Evolutionary conservation across 2,888 invertebrate genomes (phyloP), one percentile per base, ranked within the genome.

Genomic region (Isoperla grammatica): DNA sequence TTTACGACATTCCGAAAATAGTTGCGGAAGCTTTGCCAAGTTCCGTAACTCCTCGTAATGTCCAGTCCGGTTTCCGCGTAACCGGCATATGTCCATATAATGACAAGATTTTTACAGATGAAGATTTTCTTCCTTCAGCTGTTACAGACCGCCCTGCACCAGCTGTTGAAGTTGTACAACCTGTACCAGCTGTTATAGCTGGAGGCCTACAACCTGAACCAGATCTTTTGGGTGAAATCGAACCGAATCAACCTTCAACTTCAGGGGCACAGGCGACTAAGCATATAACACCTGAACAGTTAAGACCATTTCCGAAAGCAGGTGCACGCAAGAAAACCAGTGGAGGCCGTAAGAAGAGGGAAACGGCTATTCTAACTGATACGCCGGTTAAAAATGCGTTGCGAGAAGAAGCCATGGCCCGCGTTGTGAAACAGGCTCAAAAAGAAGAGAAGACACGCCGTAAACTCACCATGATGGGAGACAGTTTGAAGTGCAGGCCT

Each of bases 41-140:
- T 45, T 5, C 56, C 35, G 42, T 40, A 23, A 42, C 42, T n/a
- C 56, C 42, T 66, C 67, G 64, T 58, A 69, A 68, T 45, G 67
- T 69, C 15, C 12, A 15, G 19, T 22, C 63, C 23, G 66, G 68
- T n/a, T 70, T 68, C 59, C 11, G 45, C 53, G 55, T 48, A 13
- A 64, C 63, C 37, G 68, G 68, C 13, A 66, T 66, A 43, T 65
- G 37, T 13, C 66, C 68, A 11, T 66, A 65, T 19, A 67, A 68
- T 48, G 29, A 39, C 11, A 49, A 66, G 46, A 62, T 66, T 15
- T 68, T 68, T 57, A 23, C 49, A 13, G 65, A 65, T 48, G 42
- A 50, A 39, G 66, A 69, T 46, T 69, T 66, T 63, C 19, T 60
- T 19, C 60, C 64, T 9, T 42, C 56, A 29, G 45, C 43, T 29